These are phyloP conservation scores for Peromyscus maniculatus DNA, from an alignment of 2,113 vertebrate species.

Conservation along the genomic window DNA sequence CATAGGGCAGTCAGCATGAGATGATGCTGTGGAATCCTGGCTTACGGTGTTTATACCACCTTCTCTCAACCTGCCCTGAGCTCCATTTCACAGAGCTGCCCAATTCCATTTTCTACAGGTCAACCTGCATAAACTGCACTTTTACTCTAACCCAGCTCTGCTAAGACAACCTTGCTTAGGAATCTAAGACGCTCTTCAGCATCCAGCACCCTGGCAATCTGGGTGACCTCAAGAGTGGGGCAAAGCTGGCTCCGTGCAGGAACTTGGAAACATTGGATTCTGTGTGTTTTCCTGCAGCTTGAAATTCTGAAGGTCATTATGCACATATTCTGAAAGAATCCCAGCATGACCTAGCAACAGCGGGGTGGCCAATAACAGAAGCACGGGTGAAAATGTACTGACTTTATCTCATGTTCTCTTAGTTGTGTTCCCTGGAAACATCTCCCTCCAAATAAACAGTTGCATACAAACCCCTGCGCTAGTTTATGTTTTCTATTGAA, in stretches of 20 bases:
- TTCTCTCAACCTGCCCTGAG: fast-evolving
- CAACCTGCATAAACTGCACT: fast-evolving
- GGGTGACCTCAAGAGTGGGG: fast-evolving
- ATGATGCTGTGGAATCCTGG: not conserved
- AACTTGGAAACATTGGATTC: not conserved
- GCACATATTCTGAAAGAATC: too few relatives aligned
- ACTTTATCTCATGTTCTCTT: not conserved
- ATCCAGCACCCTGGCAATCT: fast-evolving
- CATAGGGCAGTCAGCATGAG: not conserved
- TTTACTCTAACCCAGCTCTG: fast-evolving
- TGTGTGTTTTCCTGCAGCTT: too few relatives aligned
- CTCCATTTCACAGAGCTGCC: fast-evolving
- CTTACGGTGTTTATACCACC: fast-evolving
- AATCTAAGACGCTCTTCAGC: not conserved
- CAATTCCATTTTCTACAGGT: not conserved
- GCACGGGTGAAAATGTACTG: not conserved
- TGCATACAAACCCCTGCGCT: not conserved
- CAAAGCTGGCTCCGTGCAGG: fast-evolving
- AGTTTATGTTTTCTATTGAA: not conserved
- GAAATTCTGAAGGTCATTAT: not conserved
- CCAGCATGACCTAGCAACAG: not conserved
- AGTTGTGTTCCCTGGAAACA: not conserved
- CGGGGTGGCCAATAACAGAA: not conserved
- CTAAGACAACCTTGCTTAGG: not conserved
- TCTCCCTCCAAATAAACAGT: not conserved